A percentile compares a stretch with the other conserved stretches of the same genome.
Conservation (phyloP, 2,888 invertebrate species). For the Cheilosia pagana region DNA sequence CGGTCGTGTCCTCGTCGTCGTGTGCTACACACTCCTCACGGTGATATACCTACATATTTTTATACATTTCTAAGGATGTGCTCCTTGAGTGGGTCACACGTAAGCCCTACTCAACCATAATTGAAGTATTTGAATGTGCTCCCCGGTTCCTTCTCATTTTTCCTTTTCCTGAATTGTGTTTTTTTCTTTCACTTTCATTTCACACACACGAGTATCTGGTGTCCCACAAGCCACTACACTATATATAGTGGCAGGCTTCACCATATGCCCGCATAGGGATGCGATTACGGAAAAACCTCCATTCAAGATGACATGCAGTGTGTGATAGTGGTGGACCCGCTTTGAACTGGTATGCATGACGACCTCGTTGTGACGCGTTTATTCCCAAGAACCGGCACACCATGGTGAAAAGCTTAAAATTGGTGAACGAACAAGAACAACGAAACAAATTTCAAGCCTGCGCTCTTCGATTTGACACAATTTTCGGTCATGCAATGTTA, state of each 20-base stretch:
- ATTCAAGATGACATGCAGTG: slow-evolving; percentile 47
- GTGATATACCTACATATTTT: slow-evolving; percentile 20
- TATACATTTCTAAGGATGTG: slow-evolving; percentile 29
- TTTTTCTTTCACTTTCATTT: slow-evolving; percentile 64
- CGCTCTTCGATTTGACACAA: slow-evolving; percentile 71
- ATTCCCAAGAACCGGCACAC: slow-evolving; percentile 51
- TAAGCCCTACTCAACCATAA: slow-evolving; percentile 56
- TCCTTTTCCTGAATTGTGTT: slow-evolving; percentile 31
- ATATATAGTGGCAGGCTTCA: not conserved
- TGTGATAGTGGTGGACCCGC: slow-evolving; percentile 29
- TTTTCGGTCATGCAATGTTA: slow-evolving; percentile 64
- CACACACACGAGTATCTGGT: slow-evolving; percentile 2
- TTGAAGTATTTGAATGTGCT: slow-evolving; percentile 59
- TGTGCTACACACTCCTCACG: slow-evolving; percentile 6
- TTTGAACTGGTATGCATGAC: slow-evolving; percentile 55
- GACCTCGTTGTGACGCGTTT: slow-evolving; percentile 66
- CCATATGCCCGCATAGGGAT: slow-evolving; percentile 30
- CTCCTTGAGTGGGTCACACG: slow-evolving; percentile 23
- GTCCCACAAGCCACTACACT: slow-evolving; percentile 6
- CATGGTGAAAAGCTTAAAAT: slow-evolving; percentile 70
- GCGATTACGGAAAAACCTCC: slow-evolving; percentile 19
- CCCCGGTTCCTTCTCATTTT: slow-evolving; percentile 22
- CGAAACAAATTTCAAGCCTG: slow-evolving; percentile 60
- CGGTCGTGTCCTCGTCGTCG: slow-evolving; percentile 68
- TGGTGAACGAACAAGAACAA: slow-evolving; percentile 13